A percentile compares a stretch with the other conserved stretches of the same genome.
phyloP scores from a whole-genome alignment of 2,888 invertebrate species.

The Drosophila atroscutellata region DNA sequence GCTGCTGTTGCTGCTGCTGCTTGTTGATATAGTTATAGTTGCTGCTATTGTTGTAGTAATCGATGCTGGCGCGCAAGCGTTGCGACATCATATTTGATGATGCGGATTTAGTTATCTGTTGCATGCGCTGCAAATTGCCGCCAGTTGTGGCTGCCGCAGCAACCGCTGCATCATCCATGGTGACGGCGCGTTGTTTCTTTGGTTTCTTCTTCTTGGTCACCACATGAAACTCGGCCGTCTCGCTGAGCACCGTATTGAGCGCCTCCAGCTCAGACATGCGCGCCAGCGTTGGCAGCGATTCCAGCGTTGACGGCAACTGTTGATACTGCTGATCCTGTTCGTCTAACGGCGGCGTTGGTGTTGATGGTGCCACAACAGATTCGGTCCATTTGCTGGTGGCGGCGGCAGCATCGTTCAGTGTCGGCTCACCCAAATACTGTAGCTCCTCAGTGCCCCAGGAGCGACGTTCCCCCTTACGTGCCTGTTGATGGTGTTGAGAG shows the following conservation, averaged over 20 bases:
- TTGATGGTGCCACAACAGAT: slow-evolving; percentile 9
- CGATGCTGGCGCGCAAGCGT: slow-evolving; percentile 31
- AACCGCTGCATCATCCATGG: slow-evolving; percentile 73
- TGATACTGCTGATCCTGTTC: slow-evolving; percentile 9
- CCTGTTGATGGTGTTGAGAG: slow-evolving; percentile 11
- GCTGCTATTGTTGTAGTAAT: slow-evolving; percentile 38
- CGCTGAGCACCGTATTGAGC: slow-evolving; percentile 83
- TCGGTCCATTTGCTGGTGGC: slow-evolving; percentile 23
- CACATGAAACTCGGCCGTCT: slow-evolving; percentile 91
- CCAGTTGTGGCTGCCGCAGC: slow-evolving; percentile 63
- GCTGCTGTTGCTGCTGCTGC: slow-evolving; percentile 37
- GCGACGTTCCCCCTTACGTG: slow-evolving; percentile 86
- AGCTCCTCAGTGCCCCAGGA: slow-evolving; percentile 90
- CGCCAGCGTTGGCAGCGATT: slow-evolving; percentile 54
- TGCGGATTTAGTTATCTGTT: slow-evolving; percentile 77
- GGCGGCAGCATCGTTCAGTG: slow-evolving; percentile 3
- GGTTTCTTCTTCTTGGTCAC: slow-evolving; percentile 93
- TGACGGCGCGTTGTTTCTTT: slow-evolving; percentile 86
- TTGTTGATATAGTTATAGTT: slow-evolving; percentile 19
- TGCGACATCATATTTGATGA: slow-evolving; percentile 73
- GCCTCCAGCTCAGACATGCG: slow-evolving; percentile 81
- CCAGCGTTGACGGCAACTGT: slow-evolving; percentile 10
- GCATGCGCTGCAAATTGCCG: slow-evolving; percentile 78
- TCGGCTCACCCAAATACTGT: slow-evolving; percentile 84
- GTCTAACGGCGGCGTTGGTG: slow-evolving; percentile 24